These are phyloP conservation scores for Chloroceryle amazona DNA, from an alignment of 2,797 vertebrate species.

Conservation along the genomic window DNA sequence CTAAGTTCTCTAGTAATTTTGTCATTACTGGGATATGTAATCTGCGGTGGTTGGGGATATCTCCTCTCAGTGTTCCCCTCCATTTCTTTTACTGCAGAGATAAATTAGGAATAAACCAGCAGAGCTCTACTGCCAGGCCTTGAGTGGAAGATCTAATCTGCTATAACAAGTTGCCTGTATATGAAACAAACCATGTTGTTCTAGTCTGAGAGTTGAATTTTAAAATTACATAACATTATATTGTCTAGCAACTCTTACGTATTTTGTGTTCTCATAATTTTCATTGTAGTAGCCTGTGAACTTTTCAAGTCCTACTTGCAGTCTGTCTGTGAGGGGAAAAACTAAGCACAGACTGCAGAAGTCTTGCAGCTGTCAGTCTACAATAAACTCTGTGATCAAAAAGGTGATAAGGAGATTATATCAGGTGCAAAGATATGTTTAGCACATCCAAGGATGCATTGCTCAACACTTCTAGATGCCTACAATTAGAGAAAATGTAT, in stretches of 20 bases:
- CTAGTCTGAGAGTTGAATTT: not conserved
- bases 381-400: not conserved
- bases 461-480: not conserved
- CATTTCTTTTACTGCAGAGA: too few species aligned
- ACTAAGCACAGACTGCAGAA: not conserved
- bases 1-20: not conserved
- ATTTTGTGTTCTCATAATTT: not conserved
- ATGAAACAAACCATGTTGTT: not conserved
- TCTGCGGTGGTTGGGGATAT: not conserved
- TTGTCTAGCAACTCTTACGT: not conserved
- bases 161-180: not conserved
- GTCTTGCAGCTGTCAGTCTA: not conserved
- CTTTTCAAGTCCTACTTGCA: not conserved
- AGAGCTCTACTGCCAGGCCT: not conserved
- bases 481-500: not conserved
- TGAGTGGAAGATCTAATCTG: not conserved
- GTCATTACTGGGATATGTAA: not conserved
- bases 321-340: not conserved
- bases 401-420: not conserved
- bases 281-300: not conserved
- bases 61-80: not conserved
- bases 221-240: not conserved
- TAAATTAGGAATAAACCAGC: not conserved
- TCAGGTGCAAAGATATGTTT: not conserved
- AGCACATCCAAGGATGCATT: fast-evolving